Evolutionary conservation across 1,140 invertebrate genomes (phyloP).

Genomic region (Lepidurus arcticus): DNA sequence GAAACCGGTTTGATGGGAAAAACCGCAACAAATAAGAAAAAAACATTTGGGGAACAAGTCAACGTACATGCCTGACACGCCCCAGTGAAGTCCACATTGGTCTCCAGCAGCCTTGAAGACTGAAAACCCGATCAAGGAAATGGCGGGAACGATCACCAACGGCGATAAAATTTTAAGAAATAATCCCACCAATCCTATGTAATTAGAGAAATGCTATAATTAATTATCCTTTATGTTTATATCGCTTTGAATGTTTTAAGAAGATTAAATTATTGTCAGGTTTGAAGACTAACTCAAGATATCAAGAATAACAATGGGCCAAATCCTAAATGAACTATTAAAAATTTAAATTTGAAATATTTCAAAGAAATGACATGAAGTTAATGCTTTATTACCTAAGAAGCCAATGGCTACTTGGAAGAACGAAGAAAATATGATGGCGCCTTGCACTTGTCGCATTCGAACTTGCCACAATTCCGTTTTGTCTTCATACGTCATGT

Average conservation of each 20-base stretch:
- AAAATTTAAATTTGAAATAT: neutral
- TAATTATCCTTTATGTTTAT: neutral
- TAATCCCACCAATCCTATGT: constrained; percentile 40
- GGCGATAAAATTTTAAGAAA: constrained; percentile 46
- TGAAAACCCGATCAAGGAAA: constrained; percentile 46
- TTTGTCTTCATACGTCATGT: constrained; percentile 54
- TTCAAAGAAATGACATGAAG: neutral
- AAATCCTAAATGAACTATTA: too few species aligned
- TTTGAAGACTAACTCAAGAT: too few species aligned
- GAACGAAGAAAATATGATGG: constrained; percentile 71
- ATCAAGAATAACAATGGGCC: too few species aligned
- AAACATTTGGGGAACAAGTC: neutral
- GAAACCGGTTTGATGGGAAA: neutral
- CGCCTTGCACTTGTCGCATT: constrained; percentile 76
- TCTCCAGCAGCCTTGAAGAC: constrained; percentile 44
- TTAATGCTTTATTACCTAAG: constrained; percentile 43
- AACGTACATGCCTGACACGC: constrained; percentile 45
- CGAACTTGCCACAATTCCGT: constrained; percentile 66
- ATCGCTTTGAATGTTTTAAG: too few species aligned
- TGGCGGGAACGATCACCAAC: constrained; percentile 47
- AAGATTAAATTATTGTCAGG: too few species aligned
- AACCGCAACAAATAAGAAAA: too few species aligned
- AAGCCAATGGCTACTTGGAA: constrained; percentile 72
- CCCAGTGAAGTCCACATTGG: constrained; percentile 45
- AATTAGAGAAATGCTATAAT: neutral